Conservation (phyloP, 35 echinoderm and acorn worm genomes). For the Lytechinus variegatus region DNA sequence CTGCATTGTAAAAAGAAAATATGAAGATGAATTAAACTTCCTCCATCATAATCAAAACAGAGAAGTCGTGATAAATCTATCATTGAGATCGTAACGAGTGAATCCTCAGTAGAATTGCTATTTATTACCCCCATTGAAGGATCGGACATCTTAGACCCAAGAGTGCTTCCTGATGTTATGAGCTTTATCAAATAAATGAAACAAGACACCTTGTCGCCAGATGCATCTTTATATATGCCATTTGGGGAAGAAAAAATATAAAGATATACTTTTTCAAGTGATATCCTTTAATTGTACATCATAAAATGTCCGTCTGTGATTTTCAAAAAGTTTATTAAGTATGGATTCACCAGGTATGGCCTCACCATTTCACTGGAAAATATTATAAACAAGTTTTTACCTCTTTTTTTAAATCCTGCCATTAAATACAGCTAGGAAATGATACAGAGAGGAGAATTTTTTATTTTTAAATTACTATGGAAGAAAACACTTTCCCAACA, state of each 20-base stretch:
- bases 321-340: background rate
- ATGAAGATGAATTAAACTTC: background rate
- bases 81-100: background rate
- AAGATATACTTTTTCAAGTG: background rate
- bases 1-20: background rate
- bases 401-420: too few relatives aligned
- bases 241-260: background rate
- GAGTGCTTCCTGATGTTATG: background rate
- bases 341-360: background rate
- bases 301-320: background rate
- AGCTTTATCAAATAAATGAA: background rate
- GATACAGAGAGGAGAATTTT: too few relatives aligned
- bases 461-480: too few relatives aligned
- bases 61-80: constrained; percentile 29
- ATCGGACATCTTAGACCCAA: background rate
- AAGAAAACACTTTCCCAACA: too few relatives aligned
- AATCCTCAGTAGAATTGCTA: background rate
- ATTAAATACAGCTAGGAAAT: too few relatives aligned
- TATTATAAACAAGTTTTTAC: too few relatives aligned
- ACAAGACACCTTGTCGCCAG: background rate
- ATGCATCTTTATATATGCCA: background rate
- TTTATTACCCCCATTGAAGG: constrained; percentile 2
- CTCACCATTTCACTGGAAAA: too few relatives aligned
- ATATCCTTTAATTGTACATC: background rate
- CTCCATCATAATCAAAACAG: constrained; percentile 10